phyloP scores from a whole-genome alignment of 2,797 vertebrate genomes.

The Cuniculus paca region DNA sequence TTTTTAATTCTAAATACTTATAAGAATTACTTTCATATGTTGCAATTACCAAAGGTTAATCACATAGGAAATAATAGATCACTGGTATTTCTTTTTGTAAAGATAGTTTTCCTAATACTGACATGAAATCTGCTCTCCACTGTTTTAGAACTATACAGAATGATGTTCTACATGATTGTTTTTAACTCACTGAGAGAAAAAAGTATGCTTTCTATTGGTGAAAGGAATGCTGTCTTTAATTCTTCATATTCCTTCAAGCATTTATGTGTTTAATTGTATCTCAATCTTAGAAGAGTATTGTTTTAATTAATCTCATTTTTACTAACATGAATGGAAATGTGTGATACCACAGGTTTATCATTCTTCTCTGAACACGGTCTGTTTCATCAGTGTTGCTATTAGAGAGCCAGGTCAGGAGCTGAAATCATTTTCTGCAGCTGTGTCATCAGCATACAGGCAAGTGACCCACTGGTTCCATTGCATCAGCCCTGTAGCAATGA shows the following conservation, averaged over 20 bases:
- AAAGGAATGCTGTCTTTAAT: background rate
- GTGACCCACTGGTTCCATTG: rapidly evolving
- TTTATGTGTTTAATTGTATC: background rate
- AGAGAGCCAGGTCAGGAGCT: background rate
- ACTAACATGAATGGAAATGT: background rate
- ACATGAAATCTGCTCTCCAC: background rate
- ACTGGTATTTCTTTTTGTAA: background rate
- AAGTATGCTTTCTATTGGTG: background rate
- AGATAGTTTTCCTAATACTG: background rate
- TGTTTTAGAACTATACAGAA: background rate
- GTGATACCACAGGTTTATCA: background rate
- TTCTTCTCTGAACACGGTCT: background rate
- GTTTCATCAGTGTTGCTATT: background rate
- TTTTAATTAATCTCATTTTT: background rate
- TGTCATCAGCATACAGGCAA: background rate
- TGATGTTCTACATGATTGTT: background rate
- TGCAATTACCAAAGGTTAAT: background rate
- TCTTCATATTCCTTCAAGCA: background rate
- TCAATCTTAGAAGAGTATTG: background rate
- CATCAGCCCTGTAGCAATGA: background rate
- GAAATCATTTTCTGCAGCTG: background rate
- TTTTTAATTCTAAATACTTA: background rate
- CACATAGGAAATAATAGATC: background rate
- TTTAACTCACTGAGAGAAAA: background rate
- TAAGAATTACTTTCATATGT: slow-evolving; percentile 36